Evolutionary conservation across 92 coral and sea anemone species (phyloP).

Genomic region (Heliopora coerulea): DNA sequence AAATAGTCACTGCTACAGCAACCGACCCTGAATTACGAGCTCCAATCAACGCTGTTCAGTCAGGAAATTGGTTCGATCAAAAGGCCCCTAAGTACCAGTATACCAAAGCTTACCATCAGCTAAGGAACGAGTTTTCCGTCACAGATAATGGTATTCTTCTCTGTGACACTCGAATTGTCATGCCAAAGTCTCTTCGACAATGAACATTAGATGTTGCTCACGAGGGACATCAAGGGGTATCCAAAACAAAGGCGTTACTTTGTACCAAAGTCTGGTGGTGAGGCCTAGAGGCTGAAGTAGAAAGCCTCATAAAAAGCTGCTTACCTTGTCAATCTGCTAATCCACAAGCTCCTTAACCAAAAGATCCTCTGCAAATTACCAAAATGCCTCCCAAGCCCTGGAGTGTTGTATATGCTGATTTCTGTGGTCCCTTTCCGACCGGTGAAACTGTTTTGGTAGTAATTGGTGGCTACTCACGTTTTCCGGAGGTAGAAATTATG

Average conservation of each 20-base stretch:
- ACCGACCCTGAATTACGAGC: background rate
- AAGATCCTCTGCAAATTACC: no score
- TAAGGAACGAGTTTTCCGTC: background rate
- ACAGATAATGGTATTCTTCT: constrained; percentile 3
- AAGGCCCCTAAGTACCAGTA: background rate
- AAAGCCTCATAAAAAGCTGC: background rate
- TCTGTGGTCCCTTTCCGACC: constrained; percentile 15
- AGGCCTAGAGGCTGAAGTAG: background rate
- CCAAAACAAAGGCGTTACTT: background rate
- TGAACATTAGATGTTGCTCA: constrained; percentile 1
- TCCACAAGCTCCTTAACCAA: no score
- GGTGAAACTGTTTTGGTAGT: constrained; percentile 16
- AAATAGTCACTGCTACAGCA: background rate
- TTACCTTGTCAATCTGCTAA: constrained; percentile 5
- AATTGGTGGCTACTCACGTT: constrained; percentile 20
- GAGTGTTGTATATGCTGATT: constrained; percentile 10
- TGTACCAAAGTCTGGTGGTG: constrained; percentile 19
- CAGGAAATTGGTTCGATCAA: background rate
- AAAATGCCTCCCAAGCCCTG: constrained; percentile 5
- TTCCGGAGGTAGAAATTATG: constrained; percentile 29
- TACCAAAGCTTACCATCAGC: background rate
- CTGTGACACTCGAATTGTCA: background rate
- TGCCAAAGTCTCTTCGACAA: background rate
- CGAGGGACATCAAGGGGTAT: constrained; percentile 8
- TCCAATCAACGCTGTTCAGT: background rate